These are phyloP conservation scores for Gymnoscopelus braueri DNA, from an alignment of 2,797 vertebrate species.

Conservation along the genomic window DNA sequence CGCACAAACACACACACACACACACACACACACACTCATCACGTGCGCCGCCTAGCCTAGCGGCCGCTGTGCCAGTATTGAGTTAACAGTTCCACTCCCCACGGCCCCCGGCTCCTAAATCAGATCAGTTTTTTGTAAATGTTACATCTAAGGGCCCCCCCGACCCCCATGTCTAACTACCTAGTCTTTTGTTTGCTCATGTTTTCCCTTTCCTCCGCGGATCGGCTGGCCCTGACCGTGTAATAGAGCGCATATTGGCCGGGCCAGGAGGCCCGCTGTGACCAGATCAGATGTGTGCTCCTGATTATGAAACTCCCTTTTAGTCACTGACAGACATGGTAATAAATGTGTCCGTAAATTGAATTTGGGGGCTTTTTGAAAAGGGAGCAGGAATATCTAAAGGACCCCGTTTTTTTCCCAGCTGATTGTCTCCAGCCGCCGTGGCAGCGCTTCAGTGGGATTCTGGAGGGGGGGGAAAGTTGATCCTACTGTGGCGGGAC, in stretches of 20 bases:
- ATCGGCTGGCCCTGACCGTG: slow-evolving; percentile 75
- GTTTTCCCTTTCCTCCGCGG: slow-evolving; percentile 79
- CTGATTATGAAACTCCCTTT: slow-evolving; percentile 94
- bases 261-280: slow-evolving; percentile 76
- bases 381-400: slow-evolving; percentile 95
- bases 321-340: slow-evolving; percentile 96
- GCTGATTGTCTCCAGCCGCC: slow-evolving; percentile 97
- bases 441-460: slow-evolving; percentile 93
- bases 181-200: slow-evolving; percentile 80
- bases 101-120: slow-evolving; percentile 67
- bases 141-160: slow-evolving; percentile 72
- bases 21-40: too few species aligned
- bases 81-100: slow-evolving; percentile 70
- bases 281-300: slow-evolving; percentile 90
- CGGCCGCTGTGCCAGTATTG: slow-evolving; percentile 49
- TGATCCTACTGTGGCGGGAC: slow-evolving; percentile 88
- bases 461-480: slow-evolving; percentile 85
- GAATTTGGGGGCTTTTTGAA: slow-evolving; percentile 95
- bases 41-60: too few species aligned
- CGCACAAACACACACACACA: too few species aligned
- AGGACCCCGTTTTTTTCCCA: slow-evolving; percentile 85
- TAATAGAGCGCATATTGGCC: slow-evolving; percentile 83
- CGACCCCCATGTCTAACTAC: slow-evolving; percentile 75
- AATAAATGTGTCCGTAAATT: slow-evolving; percentile 99
- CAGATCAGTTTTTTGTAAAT: slow-evolving; percentile 68